These are phyloP conservation scores for Gavialis gangeticus DNA, from an alignment of 2,113 vertebrate species.

Conservation along the genomic window DNA sequence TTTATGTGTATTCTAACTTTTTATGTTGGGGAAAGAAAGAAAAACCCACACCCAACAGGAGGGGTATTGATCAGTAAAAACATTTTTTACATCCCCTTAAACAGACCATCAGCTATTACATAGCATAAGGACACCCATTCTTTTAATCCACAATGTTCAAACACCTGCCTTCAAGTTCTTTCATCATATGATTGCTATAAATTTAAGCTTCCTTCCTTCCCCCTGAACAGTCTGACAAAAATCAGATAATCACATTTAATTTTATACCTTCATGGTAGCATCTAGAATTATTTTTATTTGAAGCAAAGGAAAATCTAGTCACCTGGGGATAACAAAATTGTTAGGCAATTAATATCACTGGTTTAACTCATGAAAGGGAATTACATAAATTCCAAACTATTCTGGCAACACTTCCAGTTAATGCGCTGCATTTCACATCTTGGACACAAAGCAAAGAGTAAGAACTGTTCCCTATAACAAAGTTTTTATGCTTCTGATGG, in stretches of 20 bases:
- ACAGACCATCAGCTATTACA: no score
- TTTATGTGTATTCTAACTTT: background rate
- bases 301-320: background rate
- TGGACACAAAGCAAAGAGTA: background rate
- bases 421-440: background rate
- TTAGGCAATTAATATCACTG: background rate
- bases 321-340: background rate
- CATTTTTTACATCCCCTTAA: background rate
- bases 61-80: background rate
- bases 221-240: background rate
- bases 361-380: background rate
- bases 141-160: background rate
- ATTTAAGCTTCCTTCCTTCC: background rate
- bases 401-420: background rate
- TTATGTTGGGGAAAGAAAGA: background rate
- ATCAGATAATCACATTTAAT: background rate
- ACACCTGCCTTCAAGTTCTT: background rate
- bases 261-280: background rate
- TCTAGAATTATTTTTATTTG: background rate
- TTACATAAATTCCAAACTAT: background rate
- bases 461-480: background rate
- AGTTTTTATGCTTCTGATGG: background rate
- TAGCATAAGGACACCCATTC: no score
- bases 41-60: background rate
- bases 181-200: background rate